These are phyloP conservation scores for Poeciliopsis retropinna DNA, from an alignment of 2,113 vertebrate species.

Conservation along the genomic window DNA sequence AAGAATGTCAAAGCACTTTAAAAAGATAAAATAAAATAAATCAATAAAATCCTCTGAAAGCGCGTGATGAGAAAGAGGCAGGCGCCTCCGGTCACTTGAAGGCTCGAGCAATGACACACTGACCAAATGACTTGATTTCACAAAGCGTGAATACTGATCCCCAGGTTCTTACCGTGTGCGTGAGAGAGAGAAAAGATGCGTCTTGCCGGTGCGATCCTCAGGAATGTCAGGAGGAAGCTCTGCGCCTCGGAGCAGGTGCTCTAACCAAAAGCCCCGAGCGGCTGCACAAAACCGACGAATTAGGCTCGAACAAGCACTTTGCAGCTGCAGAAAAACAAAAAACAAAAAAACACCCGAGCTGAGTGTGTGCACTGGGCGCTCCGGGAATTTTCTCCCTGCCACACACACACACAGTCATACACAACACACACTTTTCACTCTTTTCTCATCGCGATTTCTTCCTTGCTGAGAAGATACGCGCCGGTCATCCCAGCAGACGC, in stretches of 20 bases:
- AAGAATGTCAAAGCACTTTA: conserved; percentile 10
- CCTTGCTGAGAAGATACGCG: conserved; percentile 39
- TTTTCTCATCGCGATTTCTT: conserved; percentile 26
- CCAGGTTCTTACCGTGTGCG: conserved; percentile 56
- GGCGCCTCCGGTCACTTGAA: conserved; percentile 26
- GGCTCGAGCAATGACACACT: conserved; percentile 49
- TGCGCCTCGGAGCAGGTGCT: conserved; percentile 67
- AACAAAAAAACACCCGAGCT: neutral
- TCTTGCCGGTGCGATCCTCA: conserved; percentile 45
- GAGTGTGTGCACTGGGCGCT: conserved; percentile 38
- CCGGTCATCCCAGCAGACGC: conserved; percentile 49
- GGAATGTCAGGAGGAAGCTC: conserved; percentile 54
- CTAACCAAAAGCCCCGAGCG: conserved; percentile 31
- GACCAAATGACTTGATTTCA: conserved; percentile 36
- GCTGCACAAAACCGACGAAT: conserved; percentile 49
- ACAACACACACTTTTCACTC: conserved; percentile 38
- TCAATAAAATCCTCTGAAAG: neutral
- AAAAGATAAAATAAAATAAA: neutral
- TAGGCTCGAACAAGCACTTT: conserved; percentile 69
- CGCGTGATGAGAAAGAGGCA: conserved; percentile 23
- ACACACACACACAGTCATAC: too few species aligned
- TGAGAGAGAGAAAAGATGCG: conserved; percentile 24
- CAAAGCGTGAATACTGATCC: neutral
- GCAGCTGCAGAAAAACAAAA: conserved; percentile 26
- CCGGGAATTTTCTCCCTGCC: conserved; percentile 5